These are phyloP conservation scores for Allobates femoralis DNA, from an alignment of 2,797 vertebrate species.

Conservation along the genomic window DNA sequence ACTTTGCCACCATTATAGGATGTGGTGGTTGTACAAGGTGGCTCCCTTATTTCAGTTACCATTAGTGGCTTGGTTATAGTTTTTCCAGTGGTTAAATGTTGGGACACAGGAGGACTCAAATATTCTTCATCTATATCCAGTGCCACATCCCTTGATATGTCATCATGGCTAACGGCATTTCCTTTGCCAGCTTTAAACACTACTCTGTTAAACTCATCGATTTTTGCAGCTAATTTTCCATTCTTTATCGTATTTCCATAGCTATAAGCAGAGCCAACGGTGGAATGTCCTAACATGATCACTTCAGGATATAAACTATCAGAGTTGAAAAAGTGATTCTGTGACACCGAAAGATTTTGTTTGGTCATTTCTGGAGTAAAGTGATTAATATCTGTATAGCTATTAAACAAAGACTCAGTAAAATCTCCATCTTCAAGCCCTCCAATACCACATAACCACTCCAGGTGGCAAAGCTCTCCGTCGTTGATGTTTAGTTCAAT, in stretches of 20 bases:
- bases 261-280: slow-evolving; percentile 68
- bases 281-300: slow-evolving; percentile 51
- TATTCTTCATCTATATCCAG: slow-evolving; percentile 66
- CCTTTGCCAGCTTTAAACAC: slow-evolving; percentile 90
- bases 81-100: slow-evolving; percentile 51
- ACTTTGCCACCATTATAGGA: slow-evolving; percentile 62
- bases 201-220: slow-evolving; percentile 91
- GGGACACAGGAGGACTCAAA: slow-evolving; percentile 24
- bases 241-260: slow-evolving; percentile 78
- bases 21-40: slow-evolving; percentile 66
- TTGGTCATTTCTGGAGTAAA: slow-evolving; percentile 71
- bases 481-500: slow-evolving; percentile 3
- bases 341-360: slow-evolving; percentile 64
- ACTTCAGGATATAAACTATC: slow-evolving; percentile 48
- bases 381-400: slow-evolving; percentile 82
- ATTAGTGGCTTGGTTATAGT: slow-evolving; percentile 56
- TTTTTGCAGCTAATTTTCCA: slow-evolving; percentile 89
- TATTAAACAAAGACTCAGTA: slow-evolving; percentile 80
- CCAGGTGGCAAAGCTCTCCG: slow-evolving; percentile 79
- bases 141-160: slow-evolving; percentile 68
- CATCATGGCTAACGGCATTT: slow-evolving; percentile 70
- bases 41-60: slow-evolving; percentile 62
- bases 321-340: slow-evolving; percentile 55
- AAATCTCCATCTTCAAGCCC: slow-evolving; percentile 72
- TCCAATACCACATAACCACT: slow-evolving; percentile 81